Base-by-base conservation (phyloP, 2,113 vertebrate genomes). In the Donacobius atricapilla region DNA sequence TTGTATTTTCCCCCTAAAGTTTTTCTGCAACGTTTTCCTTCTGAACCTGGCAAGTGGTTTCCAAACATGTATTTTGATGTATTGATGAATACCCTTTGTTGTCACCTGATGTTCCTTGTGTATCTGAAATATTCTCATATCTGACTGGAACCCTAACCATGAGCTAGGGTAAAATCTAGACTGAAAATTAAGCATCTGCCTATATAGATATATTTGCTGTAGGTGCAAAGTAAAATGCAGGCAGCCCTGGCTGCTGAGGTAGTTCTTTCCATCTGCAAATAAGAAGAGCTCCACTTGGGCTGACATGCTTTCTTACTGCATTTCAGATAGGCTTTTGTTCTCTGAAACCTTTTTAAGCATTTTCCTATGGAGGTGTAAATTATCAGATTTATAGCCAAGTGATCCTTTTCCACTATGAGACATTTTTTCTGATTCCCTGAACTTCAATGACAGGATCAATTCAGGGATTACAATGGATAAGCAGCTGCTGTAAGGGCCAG, bases 401-500 rank as follows among this genome's bases (percentile, higher is more conserved):
- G 71, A 81, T 85, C 60, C 31, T 86, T 81, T 66, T 37, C 39
- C 85, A 39, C 70, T 33, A 5, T 60, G 78, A 89, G 70, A 63
- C 72, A 73, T 88, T 94, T 93, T 92, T 95, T 94, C 82, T 77
- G 90, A 95, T 80, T 95, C 87, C 66, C 44, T 96, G 87, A 90
- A 88, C 85, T 92, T 85, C 93, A 94, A 80, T 78, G 90, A 69
- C 82, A 94, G 93, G 79, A 96, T 94, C 87, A 90, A 47, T 92
- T 96, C 83, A 92, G 51, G 56, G 90, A 90, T 96, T 96, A 90
- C 83, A 82, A 88, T 92, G 76, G 80, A 76, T 93, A 80, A 95
- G 82, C 85, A 93, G 90, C 88, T 93, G 85, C 83, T 81, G 14
- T 39, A 89, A 33, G 19, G 35, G 56, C 31, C 40, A 47, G 64